Base-by-base conservation (phyloP, 2,888 invertebrate genomes). In the Pollenia angustigena region DNA sequence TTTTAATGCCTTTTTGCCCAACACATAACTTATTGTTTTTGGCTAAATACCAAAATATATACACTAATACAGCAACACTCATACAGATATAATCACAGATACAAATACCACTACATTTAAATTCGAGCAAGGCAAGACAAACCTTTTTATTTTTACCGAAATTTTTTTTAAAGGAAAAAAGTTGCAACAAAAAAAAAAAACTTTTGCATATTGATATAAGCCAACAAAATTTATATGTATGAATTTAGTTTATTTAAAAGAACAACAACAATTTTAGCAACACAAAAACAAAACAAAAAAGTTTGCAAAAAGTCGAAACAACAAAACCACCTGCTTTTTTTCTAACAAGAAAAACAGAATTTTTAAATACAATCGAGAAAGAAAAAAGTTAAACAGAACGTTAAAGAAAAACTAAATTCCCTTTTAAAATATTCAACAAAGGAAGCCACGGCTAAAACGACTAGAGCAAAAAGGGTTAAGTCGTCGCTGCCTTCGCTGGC, bases 41-140 rank as follows among this genome's bases (percentile, higher is more conserved):
- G 89, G 89, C 89, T 80, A 87, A 89, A 88, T 86, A 89, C 88
- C 89, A 89, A 88, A 88, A 87, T 82, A 81, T 79, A 78, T 1
- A 78, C 40, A 62, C n/a, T 23, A 76, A 58, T 11, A 16, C 48
- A 66, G n/a, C 18, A 14, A 14, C n/a, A 23, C 50, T 44, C 12
- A 40, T 11, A 52, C 56, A 62, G 1, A 46, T 60, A 85, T 44
- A 68, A 18, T 23, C 60, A 40, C 58, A 60, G 42, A 60, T 68
- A 56, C 68, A 85, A 10, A 46, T 11, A 78, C 46, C 32, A 32
- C 32, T 32, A 54, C 6, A 66, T 50, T 66, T 68, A 48, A 46
- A 48, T 50, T 48, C 40, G 14, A 50, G 32, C 44, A 69, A 76
- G 18, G 18, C 44, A 78, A 58, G 52, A n/a, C 46, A 68, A 79